phyloP scores from a whole-genome alignment of 2,113 vertebrate genomes.

The Euleptes europaea region DNA sequence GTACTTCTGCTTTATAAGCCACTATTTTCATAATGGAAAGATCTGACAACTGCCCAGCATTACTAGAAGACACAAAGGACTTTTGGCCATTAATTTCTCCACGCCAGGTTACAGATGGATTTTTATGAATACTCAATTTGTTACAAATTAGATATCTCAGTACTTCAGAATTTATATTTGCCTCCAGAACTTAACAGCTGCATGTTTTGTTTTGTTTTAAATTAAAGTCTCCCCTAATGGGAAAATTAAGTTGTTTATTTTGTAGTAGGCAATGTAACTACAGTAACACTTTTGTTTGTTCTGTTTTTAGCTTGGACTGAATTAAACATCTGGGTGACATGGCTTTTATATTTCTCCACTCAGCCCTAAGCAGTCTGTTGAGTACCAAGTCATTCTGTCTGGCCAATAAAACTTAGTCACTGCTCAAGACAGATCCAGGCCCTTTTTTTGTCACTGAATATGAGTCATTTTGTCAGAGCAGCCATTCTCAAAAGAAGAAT shows the following conservation, averaged over 20 bases:
- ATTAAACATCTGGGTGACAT: neutral
- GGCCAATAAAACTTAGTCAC: constrained; percentile 7
- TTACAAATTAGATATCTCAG: neutral
- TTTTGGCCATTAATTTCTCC: neutral
- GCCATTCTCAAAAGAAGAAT: neutral
- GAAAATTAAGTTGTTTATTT: constrained; percentile 11
- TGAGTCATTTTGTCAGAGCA: neutral
- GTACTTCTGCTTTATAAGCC: fast-evolving
- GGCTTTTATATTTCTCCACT: constrained; percentile 35
- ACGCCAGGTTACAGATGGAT: fast-evolving
- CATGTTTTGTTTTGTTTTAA: neutral
- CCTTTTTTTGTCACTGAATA: neutral
- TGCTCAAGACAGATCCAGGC: neutral
- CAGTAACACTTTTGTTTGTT: neutral
- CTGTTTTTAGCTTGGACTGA: constrained; percentile 41
- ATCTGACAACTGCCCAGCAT: neutral
- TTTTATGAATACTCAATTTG: neutral
- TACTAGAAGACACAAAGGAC: neutral
- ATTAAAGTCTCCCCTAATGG: neutral
- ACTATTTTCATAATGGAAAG: fast-evolving
- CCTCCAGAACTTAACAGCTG: neutral
- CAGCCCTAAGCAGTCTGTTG: constrained; percentile 10
- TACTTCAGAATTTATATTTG: neutral
- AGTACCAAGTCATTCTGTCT: constrained; percentile 16
- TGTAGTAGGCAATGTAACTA: constrained; percentile 1